Conservation (phyloP, 2,888 invertebrate genomes). For the Tanypteryx hageni region DNA sequence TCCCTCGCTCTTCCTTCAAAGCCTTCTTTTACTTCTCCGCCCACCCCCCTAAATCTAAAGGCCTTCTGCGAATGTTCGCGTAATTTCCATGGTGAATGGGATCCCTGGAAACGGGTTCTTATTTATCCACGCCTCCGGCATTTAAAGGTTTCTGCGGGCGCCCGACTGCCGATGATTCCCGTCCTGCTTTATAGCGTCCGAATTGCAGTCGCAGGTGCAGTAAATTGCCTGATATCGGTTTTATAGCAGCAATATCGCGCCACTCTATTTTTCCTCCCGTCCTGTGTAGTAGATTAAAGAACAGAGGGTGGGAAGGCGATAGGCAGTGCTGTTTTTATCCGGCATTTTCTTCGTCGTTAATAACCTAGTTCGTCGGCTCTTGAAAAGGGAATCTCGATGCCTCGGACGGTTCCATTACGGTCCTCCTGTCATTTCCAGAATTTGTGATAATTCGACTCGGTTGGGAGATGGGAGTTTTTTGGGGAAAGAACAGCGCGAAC, state of each 20-base stretch:
- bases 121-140: not conserved
- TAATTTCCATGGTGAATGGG: not conserved
- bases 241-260: slow-evolving; percentile 30
- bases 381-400: too few relatives aligned
- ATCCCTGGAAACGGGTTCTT: not conserved
- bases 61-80: not conserved
- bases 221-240: slow-evolving; percentile 46
- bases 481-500: too few relatives aligned
- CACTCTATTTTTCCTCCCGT: not conserved
- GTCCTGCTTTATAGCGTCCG: slow-evolving; percentile 46
- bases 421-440: too few relatives aligned
- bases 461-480: too few relatives aligned
- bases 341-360: too few relatives aligned
- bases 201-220: slow-evolving; percentile 53
- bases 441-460: too few relatives aligned
- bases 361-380: too few relatives aligned
- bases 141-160: not conserved
- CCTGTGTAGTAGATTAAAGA: slow-evolving; percentile 7
- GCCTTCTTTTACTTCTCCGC: not conserved
- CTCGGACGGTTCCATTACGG: too few relatives aligned
- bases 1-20: not conserved
- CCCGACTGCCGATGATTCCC: not conserved
- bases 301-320: not conserved
- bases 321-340: not conserved
- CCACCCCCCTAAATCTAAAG: not conserved